Conservation (phyloP, 2,113 vertebrate species). For the Cyprinus carpio region DNA sequence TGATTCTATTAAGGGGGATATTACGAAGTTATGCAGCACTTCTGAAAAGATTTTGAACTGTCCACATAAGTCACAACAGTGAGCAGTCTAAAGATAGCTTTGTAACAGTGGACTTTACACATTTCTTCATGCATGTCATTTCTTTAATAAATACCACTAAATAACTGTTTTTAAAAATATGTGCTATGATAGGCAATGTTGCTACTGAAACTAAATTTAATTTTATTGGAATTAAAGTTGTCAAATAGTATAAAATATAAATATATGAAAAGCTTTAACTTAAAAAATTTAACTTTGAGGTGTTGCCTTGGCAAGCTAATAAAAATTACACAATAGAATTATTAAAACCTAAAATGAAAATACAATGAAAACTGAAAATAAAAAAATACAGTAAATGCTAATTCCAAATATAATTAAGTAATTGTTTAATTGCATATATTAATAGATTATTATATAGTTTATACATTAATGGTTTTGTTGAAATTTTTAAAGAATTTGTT, state of each 20-base stretch:
- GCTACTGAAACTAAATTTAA: not conserved
- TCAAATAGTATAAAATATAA: not conserved
- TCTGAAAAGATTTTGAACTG: no score
- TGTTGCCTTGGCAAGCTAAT: no score
- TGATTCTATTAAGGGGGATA: constrained; percentile 11
- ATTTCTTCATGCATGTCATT: not conserved
- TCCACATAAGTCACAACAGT: no score
- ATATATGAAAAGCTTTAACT: not conserved
- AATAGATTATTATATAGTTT: no score
- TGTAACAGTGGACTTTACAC: not conserved
- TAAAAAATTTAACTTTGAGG: no score
- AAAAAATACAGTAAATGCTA: not conserved
- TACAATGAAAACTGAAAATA: no score
- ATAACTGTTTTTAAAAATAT: not conserved
- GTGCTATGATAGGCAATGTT: not conserved
- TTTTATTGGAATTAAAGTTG: not conserved
- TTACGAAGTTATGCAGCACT: no score
- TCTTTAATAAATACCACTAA: no score
- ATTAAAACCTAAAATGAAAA: not conserved
- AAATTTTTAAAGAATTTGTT: no score
- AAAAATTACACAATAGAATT: not conserved
- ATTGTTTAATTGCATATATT: no score
- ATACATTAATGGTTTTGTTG: no score
- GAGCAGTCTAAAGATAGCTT: not conserved
- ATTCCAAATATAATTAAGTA: no score